Base-by-base conservation (phyloP, 2,113 vertebrate species). In the Dipodomys ordii region DNA sequence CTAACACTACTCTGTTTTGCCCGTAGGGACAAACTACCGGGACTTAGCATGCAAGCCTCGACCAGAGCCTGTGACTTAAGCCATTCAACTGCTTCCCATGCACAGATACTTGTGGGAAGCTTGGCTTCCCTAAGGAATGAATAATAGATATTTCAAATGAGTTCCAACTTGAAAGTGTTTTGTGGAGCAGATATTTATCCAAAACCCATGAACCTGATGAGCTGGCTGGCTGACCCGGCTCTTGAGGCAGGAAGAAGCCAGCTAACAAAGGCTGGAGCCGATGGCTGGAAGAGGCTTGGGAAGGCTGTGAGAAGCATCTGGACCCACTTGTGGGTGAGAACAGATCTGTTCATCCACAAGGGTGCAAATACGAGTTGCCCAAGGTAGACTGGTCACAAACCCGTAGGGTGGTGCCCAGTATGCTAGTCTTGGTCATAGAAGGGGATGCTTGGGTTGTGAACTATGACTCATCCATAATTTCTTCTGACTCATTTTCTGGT, bases 321-420 rank as follows among this genome's bases (percentile, higher is more conserved):
- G 23, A 20, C 2, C 6, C 27, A 32, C 7, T 2, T 27, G 6
- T 25, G 1, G 20, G 4, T 19, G 19, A 74, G 8, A 23, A n/a
- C 5, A n/a, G 13, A 60, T 8, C 7, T 22, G 32, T 27, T 46
- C 69, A 62, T 44, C 1, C 5, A 81, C 4, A 39, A 35, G 23
- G 46, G 69, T 25, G 25, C 18, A 64, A 30, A 64, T 23, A 62
- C 53, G 13, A 23, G 39, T 18, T 15, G 2, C 39, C 32, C 73
- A 62, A 9, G 15, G 15, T 9, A 60, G 46, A 35, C 6, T 87
- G 68, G 62, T 30, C 35, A 76, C 39, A 77, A 49, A 91, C 8
- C 12, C 81, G 3, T 49, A 1, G 32, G 16, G 20, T 9, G 10
- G 12, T n/a, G 0, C 7, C 3, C 12, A 25, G 25, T 30, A 1